phyloP scores from a whole-genome alignment of 2,113 vertebrate genomes.

The Phrynocephalus versicolor region DNA sequence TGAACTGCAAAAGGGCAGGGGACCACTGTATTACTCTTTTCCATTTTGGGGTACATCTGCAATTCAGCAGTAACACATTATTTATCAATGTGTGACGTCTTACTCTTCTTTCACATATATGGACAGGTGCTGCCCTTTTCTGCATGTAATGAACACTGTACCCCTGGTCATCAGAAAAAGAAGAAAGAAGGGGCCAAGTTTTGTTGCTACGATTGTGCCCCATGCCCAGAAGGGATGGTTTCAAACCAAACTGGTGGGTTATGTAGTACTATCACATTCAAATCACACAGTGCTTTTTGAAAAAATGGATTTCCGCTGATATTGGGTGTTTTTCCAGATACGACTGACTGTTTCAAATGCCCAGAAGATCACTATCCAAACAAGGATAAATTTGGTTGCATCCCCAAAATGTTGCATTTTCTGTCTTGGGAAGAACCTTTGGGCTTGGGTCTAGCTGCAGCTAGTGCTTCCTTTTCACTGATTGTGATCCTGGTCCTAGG shows the following conservation, averaged over 20 bases:
- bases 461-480: not conserved
- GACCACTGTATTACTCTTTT: too few species aligned
- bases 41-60: not conserved
- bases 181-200: not conserved
- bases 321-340: not conserved
- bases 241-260: not conserved
- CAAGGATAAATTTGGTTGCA: not conserved
- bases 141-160: not conserved
- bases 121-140: not conserved
- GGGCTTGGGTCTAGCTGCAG: not conserved
- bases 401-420: not conserved
- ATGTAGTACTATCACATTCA: not conserved
- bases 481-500: not conserved
- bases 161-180: not conserved
- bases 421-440: not conserved
- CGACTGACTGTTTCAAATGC: not conserved
- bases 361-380: not conserved
- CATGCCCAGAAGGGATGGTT: not conserved
- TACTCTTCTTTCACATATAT: not conserved
- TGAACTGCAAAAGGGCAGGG: too few species aligned
- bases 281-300: not conserved
- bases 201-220: not conserved
- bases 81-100: too few species aligned
- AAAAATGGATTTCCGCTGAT: not conserved
- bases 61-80: too few species aligned